Base-by-base conservation (phyloP, 2,888 invertebrate genomes). In the Cephus nigrinus region DNA sequence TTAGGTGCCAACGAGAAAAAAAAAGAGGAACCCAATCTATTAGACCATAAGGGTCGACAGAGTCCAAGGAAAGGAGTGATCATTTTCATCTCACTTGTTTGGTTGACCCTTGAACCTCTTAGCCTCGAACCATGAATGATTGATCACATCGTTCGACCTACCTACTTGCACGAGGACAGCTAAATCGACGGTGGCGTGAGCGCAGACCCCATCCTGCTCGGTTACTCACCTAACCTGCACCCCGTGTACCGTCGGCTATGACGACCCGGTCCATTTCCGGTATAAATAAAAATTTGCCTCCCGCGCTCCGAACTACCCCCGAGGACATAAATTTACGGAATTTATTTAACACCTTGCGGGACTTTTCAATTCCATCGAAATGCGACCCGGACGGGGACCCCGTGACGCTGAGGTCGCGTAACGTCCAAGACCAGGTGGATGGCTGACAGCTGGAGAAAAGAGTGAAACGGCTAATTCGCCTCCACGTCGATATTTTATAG, bases 181-280 rank as follows among this genome's bases (percentile, higher is more conserved):
- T 77, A 68, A 73, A 73, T 77, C 75, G 68, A 76, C 76, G 76
- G 76, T 75, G 78, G 74, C 77, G 78, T 76, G 80, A 80, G 74
- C 77, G 76, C 74, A 80, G 76, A 75, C 80, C 76, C 76, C 77
- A 78, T 78, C 55, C n/a, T n/a, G 32, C 55, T 78, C 36, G 32
- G 31, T 33, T 30, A 3, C 71, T 76, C 40, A 33, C 71, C 72
- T 69, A 72, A 75, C 78, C 55, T 23, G 40, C 15, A 23, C 23
- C 23, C 9, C 55, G 9, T 15, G 15, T 23, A 55, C 23, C 9
- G 5, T 23, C 55, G 5, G 5, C 55, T 23, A 23, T 9, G 55
- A 23, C 0, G 9, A 23, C 55, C 23, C 5, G 55, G 55, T 9
- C 55, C 23, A 23, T 55, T 55, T 55, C 55, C 55, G 5, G 55